Percentiles rank a stretch among this genome's conserved stretches.
phyloP scores from a whole-genome alignment of 2,888 invertebrate genomes.

The Netelia fuscicornis region DNA sequence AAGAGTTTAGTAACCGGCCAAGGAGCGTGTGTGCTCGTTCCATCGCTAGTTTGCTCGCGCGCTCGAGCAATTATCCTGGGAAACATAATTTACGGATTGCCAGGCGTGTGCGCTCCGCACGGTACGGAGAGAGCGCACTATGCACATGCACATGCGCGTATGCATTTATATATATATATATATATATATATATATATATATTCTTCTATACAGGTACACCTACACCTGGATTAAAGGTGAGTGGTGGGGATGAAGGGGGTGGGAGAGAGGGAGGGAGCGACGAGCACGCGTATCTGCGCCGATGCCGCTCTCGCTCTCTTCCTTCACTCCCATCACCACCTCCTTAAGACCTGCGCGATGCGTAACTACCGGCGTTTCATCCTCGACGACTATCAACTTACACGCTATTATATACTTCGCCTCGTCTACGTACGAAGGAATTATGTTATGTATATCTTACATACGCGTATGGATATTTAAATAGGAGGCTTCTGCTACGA shows the following conservation, averaged over 20 bases:
- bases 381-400: constrained; percentile 54
- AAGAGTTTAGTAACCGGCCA: constrained; percentile 71
- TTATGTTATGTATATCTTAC: not conserved
- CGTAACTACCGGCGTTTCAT: constrained; percentile 47
- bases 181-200: not conserved
- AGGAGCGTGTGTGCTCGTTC: constrained; percentile 47
- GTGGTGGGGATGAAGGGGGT: no score
- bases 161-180: no score
- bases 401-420: constrained; percentile 29
- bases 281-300: constrained; percentile 10
- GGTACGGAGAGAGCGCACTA: constrained; percentile 12
- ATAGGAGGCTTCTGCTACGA: not conserved
- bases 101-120: constrained; percentile 60
- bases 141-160: not conserved
- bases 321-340: constrained; percentile 56
- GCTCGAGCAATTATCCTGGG: constrained; percentile 78
- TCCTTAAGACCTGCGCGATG: constrained; percentile 50
- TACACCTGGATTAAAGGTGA: not conserved
- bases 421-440: not conserved
- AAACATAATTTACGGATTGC: constrained; percentile 77
- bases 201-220: constrained; percentile 31
- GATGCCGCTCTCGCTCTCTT: constrained; percentile 47
- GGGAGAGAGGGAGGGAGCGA: not conserved
- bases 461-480: not conserved
- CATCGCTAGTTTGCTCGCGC: constrained; percentile 46